phyloP scores from a whole-genome alignment of 2,797 vertebrate genomes.

The Sarcoramphus papa region DNA sequence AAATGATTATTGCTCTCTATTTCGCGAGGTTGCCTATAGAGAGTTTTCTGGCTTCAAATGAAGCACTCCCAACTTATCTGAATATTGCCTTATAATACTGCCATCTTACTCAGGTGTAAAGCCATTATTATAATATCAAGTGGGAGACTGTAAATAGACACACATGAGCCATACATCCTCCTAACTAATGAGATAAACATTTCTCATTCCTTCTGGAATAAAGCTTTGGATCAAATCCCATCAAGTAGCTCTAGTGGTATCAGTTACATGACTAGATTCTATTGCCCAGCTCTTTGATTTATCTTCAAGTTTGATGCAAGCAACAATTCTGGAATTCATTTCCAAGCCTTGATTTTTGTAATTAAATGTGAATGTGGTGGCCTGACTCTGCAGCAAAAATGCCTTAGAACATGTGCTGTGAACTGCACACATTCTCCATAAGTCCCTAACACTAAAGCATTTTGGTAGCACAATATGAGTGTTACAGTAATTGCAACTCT shows the following conservation, averaged over 20 bases:
- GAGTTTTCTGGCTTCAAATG: background rate
- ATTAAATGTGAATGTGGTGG: background rate
- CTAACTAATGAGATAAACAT: background rate
- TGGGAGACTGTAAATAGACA: background rate
- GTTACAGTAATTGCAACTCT: background rate
- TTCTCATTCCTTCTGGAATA: background rate
- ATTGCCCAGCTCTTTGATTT: background rate
- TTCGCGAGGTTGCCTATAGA: background rate
- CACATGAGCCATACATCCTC: background rate
- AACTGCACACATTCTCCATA: background rate
- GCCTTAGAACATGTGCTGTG: background rate
- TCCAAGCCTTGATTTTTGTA: background rate
- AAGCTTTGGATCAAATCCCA: background rate
- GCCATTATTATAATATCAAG: background rate
- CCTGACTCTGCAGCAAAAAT: background rate
- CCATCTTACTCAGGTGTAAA: background rate
- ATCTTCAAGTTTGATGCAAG: background rate
- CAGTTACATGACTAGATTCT: background rate
- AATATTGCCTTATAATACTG: background rate
- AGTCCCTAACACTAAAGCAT: background rate
- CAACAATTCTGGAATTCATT: background rate
- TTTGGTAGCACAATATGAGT: background rate
- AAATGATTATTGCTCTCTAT: background rate
- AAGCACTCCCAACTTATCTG: background rate
- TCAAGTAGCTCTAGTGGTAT: background rate